These are phyloP conservation scores for Eumeta japonica DNA, from an alignment of 1,140 invertebrate species.

Conservation along the genomic window DNA sequence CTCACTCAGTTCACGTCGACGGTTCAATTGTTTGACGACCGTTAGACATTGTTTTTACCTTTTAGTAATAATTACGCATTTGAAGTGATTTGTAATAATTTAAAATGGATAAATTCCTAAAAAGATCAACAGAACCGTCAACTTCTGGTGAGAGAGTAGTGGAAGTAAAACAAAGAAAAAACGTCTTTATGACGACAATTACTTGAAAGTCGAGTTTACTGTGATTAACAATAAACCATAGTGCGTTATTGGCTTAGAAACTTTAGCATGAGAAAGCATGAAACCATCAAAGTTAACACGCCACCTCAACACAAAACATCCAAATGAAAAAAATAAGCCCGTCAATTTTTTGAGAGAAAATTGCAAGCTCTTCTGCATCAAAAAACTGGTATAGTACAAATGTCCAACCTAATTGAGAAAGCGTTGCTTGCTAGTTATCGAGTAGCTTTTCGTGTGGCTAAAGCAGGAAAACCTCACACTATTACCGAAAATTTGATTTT, in stretches of 20 bases:
- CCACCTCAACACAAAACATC: conserved; percentile 20
- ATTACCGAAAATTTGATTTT: too few relatives aligned
- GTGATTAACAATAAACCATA: conserved; percentile 13
- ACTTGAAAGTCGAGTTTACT: conserved; percentile 14
- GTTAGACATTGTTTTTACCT: too few relatives aligned
- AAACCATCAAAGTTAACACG: conserved; percentile 21
- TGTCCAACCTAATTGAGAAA: conserved; percentile 13
- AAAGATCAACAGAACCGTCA: conserved; percentile 4
- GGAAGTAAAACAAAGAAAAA: conserved; percentile 9
- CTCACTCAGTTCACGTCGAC: too few relatives aligned
- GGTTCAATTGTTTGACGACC: neutral
- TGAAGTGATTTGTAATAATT: neutral
- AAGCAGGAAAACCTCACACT: conserved; percentile 21
- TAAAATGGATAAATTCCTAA: conserved; percentile 5
- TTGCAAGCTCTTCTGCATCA: conserved; percentile 17
- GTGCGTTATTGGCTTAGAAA: conserved; percentile 19
- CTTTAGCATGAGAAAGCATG: conserved; percentile 19
- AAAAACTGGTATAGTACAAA: conserved; percentile 19
- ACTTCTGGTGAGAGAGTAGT: conserved; percentile 1
- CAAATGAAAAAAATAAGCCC: conserved; percentile 18
- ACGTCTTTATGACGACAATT: conserved; percentile 11
- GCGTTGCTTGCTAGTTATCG: conserved; percentile 12
- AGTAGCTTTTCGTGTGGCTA: conserved; percentile 19
- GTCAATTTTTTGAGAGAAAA: conserved; percentile 22
- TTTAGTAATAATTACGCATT: too few relatives aligned